A percentile compares a stretch with the other conserved stretches of the same genome.
These are phyloP conservation scores for Ferrisia virgata DNA, from an alignment of 2,888 invertebrate genomes.

Conservation along the genomic window DNA sequence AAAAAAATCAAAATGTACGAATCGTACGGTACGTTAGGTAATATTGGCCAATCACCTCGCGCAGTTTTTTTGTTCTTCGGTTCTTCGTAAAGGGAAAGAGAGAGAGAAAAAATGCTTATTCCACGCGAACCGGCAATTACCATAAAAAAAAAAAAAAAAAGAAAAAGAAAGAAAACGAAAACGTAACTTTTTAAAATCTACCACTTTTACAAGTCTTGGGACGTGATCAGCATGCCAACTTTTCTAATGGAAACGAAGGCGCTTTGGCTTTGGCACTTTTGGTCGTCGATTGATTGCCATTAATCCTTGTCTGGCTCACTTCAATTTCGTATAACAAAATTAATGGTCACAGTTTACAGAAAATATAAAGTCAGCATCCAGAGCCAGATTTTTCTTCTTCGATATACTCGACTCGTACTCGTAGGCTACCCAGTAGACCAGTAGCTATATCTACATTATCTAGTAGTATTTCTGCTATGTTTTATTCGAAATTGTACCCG, in stretches of 20 bases:
- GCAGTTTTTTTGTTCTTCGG: not conserved
- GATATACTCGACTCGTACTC: too few relatives aligned
- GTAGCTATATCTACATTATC: too few relatives aligned
- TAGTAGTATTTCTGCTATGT: too few relatives aligned
- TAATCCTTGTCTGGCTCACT: conserved; percentile 15
- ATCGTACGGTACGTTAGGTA: not conserved
- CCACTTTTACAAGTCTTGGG: not conserved
- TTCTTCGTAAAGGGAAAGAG: too few relatives aligned
- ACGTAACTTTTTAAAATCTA: not conserved
- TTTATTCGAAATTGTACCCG: not conserved
- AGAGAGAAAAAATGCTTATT: not conserved
- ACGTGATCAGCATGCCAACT: not conserved
- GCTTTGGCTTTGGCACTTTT: not conserved
- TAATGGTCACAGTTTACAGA: not conserved
- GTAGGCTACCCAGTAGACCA: too few relatives aligned
- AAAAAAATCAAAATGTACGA: not conserved
- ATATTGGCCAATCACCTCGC: not conserved
- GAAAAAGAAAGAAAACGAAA: not conserved
- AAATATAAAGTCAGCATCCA: not conserved
- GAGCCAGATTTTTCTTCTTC: not conserved
- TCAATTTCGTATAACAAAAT: not conserved
- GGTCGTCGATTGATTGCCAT: not conserved
- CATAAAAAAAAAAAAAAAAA: not conserved
- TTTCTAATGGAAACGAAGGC: not conserved
- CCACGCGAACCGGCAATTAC: not conserved